Evolutionary conservation across 2,113 vertebrate genomes (phyloP).

Genomic region (Catharus bicknelli): DNA sequence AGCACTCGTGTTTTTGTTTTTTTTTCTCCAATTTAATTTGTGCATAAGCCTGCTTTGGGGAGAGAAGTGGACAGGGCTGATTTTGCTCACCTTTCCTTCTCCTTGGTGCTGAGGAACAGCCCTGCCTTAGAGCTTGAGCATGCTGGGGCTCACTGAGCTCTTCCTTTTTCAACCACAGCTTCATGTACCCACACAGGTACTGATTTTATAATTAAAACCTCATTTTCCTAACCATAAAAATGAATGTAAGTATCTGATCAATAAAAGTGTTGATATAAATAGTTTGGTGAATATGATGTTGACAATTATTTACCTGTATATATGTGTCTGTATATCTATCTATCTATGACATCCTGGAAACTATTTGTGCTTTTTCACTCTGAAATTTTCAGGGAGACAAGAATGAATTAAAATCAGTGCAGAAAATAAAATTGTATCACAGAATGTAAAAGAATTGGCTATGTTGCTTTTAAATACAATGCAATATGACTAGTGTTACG

Average conservation of each 20-base stretch:
- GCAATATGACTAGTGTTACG: neutral
- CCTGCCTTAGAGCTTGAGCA: neutral
- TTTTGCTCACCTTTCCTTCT: slow-evolving; percentile 3
- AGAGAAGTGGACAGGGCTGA: neutral
- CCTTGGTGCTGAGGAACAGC: neutral
- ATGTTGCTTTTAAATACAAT: neutral
- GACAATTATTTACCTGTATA: neutral
- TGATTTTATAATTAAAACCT: neutral
- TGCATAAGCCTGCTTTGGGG: neutral
- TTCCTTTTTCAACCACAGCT: neutral
- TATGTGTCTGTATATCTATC: neutral
- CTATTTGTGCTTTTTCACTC: neutral
- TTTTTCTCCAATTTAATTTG: slow-evolving; percentile 12
- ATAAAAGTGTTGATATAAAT: neutral
- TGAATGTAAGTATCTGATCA: neutral
- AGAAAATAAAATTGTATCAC: neutral
- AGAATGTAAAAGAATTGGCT: neutral
- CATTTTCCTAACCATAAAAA: neutral
- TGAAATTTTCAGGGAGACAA: neutral
- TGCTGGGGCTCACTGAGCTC: neutral
- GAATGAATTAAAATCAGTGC: neutral
- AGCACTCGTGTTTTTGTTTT: neutral
- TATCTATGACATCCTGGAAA: neutral
- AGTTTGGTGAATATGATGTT: neutral
- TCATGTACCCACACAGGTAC: neutral